Base-by-base conservation (phyloP, 30 jellyfish, hydroid and myxozoan genomes). In the Turritopsis dohrnii region DNA sequence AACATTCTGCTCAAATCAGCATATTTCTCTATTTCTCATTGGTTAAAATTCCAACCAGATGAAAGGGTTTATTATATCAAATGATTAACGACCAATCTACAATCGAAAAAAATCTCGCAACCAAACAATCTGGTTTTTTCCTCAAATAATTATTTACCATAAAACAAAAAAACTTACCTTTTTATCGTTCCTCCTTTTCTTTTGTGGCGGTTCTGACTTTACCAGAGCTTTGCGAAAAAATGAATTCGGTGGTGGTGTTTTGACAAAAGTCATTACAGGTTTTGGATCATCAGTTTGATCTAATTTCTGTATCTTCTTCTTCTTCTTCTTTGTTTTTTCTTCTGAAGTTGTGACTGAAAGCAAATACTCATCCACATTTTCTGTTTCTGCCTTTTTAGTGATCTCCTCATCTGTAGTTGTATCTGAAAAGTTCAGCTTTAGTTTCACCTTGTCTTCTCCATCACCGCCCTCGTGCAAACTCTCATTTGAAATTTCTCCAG, bases 241-340 rank as follows among this genome's bases (percentile, higher is more conserved):
- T 8, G 87, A 81, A 24, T 80, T 80, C 24, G 87, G 83, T 0
- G 77, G 54, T 23, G 81, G 82, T 20, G 87, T 60, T 60, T 53
- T 53, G 29, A 80, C 21, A n/a, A 31, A 80, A 3, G 81, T 25
- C 79, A 80, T 54, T 23, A 65, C 52, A 7, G 87, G 83, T 52
- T 53, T 52, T 16, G 87, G 87, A 7, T 41, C 79, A 53, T 53
- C 87, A 17, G 41, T 26, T 23, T 16, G 60, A 52, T 60, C 24
- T 21, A 16, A 16, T 52, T 28, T 60, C 29, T 80, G 54, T 22
- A 25, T 80, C 29, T 53, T 80, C 18, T 71, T 65, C 82, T 80
- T 28, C 31, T 53, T 53, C 52, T 52, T 80, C 22, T 31, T 54
- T 52, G 8, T 21, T 0, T 31, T 80, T 53, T 52, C 23, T 76